Evolutionary conservation across 1,140 invertebrate genomes (phyloP).

Genomic region (Pararge aegeria): DNA sequence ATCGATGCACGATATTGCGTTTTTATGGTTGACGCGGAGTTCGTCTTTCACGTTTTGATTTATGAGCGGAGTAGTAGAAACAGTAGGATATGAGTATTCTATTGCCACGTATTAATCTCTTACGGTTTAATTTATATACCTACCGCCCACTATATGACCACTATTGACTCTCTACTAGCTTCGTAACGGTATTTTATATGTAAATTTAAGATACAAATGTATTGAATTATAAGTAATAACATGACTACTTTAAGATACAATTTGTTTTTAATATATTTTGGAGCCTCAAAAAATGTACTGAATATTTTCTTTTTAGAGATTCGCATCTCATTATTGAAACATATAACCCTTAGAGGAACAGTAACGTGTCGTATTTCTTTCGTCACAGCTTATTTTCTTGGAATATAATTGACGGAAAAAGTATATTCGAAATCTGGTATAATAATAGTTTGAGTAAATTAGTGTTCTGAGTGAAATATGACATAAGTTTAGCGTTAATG

Average conservation of each 20-base stretch:
- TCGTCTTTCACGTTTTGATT: slow-evolving; percentile 46
- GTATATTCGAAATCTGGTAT: too few relatives aligned
- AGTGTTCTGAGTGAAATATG: too few relatives aligned
- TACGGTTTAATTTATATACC: slow-evolving; percentile 59
- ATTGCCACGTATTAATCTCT: slow-evolving; percentile 51
- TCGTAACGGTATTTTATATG: not conserved
- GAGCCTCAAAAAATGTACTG: too few relatives aligned
- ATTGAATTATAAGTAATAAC: not conserved
- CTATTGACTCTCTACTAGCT: slow-evolving; percentile 14
- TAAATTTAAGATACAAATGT: not conserved
- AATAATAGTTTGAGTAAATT: too few relatives aligned
- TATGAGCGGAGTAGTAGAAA: slow-evolving; percentile 44
- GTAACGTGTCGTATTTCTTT: too few relatives aligned
- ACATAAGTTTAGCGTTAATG: too few relatives aligned
- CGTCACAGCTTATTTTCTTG: too few relatives aligned
- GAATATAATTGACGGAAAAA: too few relatives aligned
- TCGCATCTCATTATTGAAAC: too few relatives aligned
- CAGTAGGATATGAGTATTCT: slow-evolving; percentile 53
- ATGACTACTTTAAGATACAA: not conserved
- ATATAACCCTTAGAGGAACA: too few relatives aligned
- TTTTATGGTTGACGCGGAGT: slow-evolving; percentile 61
- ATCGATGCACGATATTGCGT: slow-evolving; percentile 73
- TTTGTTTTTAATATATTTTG: too few relatives aligned
- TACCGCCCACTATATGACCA: slow-evolving; percentile 29
- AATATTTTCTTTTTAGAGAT: too few relatives aligned